A percentile compares a stretch with the other conserved stretches of the same genome.
Evolutionary conservation across 1,140 invertebrate species (phyloP).

Genomic region (Armadillidium nasatum): DNA sequence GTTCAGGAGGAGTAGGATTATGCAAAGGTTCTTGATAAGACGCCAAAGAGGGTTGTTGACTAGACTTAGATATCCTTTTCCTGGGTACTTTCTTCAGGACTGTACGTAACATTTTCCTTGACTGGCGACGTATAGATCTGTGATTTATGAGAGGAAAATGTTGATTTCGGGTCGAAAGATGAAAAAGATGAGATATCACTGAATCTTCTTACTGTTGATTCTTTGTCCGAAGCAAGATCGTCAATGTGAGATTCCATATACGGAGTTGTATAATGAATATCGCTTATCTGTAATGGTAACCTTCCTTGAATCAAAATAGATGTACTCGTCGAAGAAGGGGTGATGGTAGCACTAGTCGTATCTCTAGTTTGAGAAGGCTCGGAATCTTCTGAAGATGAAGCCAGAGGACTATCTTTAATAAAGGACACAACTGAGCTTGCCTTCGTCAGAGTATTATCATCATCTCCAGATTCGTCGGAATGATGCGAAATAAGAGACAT

Average conservation of each 20-base stretch:
- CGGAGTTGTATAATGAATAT: neutral
- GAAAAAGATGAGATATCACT: neutral
- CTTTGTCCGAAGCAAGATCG: neutral
- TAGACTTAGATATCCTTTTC: neutral
- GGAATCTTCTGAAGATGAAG: constrained; percentile 23
- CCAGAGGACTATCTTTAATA: constrained; percentile 27
- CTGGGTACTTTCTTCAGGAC: neutral
- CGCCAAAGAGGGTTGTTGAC: neutral
- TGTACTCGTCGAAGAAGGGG: constrained; percentile 25
- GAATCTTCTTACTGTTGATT: neutral
- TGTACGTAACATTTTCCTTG: neutral
- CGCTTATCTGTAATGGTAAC: constrained; percentile 25
- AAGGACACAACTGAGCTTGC: constrained; percentile 33
- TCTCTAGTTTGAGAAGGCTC: neutral
- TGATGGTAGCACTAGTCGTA: neutral
- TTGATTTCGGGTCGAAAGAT: neutral
- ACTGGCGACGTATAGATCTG: neutral
- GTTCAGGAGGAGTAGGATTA: neutral
- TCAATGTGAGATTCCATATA: neutral
- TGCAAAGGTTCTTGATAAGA: neutral
- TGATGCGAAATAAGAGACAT: constrained; percentile 29
- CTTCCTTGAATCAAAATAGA: constrained; percentile 26
- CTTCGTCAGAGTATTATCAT: neutral
- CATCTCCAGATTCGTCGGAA: constrained; percentile 30
- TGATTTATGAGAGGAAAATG: neutral